Evolutionary conservation across 2,113 vertebrate genomes (phyloP).

Genomic region (Trichechus manatus): DNA sequence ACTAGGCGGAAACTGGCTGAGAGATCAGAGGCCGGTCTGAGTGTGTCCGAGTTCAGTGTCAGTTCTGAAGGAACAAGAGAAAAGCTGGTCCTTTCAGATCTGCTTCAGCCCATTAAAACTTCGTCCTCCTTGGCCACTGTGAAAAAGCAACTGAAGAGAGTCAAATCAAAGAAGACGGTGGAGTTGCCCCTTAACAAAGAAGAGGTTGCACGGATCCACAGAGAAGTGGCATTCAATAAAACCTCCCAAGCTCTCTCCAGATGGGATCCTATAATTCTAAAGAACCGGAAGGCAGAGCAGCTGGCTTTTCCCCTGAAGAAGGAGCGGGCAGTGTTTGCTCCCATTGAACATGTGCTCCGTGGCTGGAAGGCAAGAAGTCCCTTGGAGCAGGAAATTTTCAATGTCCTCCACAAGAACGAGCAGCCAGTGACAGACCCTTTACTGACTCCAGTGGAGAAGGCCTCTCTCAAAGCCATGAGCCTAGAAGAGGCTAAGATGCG

Average conservation of each 20-base stretch:
- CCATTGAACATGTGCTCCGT: slow-evolving; percentile 89
- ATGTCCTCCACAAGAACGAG: slow-evolving; percentile 90
- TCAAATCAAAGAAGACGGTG: slow-evolving; percentile 85
- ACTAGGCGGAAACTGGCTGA: slow-evolving; percentile 80
- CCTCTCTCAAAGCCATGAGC: slow-evolving; percentile 93
- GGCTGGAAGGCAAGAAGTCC: slow-evolving; percentile 93
- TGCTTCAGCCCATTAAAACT: slow-evolving; percentile 88
- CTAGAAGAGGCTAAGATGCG: slow-evolving; percentile 94
- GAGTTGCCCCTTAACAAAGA: slow-evolving; percentile 93
- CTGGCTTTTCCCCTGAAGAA: slow-evolving; percentile 93
- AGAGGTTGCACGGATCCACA: slow-evolving; percentile 91
- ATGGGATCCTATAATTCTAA: slow-evolving; percentile 91
- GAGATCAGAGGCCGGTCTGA: neutral
- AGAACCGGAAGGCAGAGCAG: slow-evolving; percentile 93
- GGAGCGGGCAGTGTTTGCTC: slow-evolving; percentile 85
- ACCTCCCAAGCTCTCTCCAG: slow-evolving; percentile 89
- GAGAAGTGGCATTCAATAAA: slow-evolving; percentile 91
- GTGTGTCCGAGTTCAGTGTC: neutral
- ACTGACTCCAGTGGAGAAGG: slow-evolving; percentile 90
- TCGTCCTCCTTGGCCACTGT: slow-evolving; percentile 84
- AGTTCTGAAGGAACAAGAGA: slow-evolving; percentile 88
- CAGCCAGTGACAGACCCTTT: slow-evolving; percentile 92
- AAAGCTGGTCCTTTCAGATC: slow-evolving; percentile 91
- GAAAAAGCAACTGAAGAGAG: slow-evolving; percentile 90
- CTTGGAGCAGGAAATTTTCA: slow-evolving; percentile 94